phyloP scores from a whole-genome alignment of 2,797 vertebrate species.

The Propithecus deckenii region DNA sequence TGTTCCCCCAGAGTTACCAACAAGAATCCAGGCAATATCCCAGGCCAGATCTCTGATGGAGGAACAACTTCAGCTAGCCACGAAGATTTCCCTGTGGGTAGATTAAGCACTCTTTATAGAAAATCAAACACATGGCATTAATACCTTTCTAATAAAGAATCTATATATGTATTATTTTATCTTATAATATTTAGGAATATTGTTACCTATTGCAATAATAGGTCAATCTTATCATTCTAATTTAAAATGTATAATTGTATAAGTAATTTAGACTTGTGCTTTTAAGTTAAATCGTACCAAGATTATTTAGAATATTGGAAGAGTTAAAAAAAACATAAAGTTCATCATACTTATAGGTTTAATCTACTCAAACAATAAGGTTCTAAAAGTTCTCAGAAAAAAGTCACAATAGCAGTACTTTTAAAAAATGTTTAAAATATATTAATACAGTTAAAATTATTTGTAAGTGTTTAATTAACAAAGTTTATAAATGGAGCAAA shows the following conservation, averaged over 20 bases:
- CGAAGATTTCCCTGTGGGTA: not conserved
- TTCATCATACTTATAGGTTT: not conserved
- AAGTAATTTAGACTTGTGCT: not conserved
- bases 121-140: not conserved
- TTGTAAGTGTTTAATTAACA: not conserved
- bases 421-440: not conserved
- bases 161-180: not conserved
- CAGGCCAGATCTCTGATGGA: not conserved
- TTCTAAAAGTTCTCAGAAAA: not conserved
- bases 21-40: not conserved
- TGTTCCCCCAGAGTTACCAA: not conserved
- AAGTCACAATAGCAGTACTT: not conserved
- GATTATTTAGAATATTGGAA: not conserved
- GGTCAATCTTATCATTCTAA: not conserved
- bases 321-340: conserved; percentile 17
- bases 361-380: not conserved
- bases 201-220: not conserved
- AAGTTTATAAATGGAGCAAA: conserved; percentile 6
- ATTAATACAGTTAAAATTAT: not conserved
- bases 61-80: not conserved
- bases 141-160: not conserved
- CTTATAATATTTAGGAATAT: not conserved
- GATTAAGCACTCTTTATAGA: not conserved
- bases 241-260: not conserved
- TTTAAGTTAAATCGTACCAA: not conserved